These are phyloP conservation scores for Spizaetus ornatus DNA, from an alignment of 2,113 vertebrate genomes.

Conservation along the genomic window DNA sequence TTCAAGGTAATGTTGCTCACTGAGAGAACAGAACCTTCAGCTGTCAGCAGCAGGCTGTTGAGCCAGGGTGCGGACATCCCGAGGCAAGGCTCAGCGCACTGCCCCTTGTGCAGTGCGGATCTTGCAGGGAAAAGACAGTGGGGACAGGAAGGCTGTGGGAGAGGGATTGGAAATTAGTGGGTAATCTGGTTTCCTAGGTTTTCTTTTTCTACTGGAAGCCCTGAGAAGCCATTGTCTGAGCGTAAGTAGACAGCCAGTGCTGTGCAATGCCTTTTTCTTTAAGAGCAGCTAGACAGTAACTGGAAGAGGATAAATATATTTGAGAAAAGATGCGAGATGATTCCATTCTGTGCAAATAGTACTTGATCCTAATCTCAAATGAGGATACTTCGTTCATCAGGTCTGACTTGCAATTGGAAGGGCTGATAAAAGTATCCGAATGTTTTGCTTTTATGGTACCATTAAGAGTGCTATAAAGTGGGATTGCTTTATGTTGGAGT, in stretches of 20 bases:
- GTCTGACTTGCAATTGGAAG: background rate
- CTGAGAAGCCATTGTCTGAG: background rate
- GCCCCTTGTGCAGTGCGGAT: background rate
- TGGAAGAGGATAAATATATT: background rate
- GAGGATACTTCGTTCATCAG: background rate
- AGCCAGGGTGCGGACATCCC: background rate
- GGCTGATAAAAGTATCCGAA: background rate
- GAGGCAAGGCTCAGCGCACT: background rate
- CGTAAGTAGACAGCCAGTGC: background rate
- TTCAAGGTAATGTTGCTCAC: fast-evolving
- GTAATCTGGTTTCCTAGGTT: background rate
- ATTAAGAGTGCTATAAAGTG: background rate
- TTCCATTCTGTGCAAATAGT: background rate
- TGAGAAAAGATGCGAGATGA: background rate
- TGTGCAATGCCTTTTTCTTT: background rate
- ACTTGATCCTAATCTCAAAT: background rate
- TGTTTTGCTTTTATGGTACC: background rate
- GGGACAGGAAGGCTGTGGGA: no score
- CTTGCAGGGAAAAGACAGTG: no score
- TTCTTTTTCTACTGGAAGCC: background rate
- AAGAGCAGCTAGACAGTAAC: background rate
- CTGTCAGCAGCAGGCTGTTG: background rate
- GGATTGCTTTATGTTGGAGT: background rate
- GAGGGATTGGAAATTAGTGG: background rate
- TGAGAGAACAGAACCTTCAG: background rate